Evolutionary conservation across 2,113 vertebrate species (phyloP), one percentile per base, ranked within the genome.

Genomic region (Porphyrio hochstetteri): DNA sequence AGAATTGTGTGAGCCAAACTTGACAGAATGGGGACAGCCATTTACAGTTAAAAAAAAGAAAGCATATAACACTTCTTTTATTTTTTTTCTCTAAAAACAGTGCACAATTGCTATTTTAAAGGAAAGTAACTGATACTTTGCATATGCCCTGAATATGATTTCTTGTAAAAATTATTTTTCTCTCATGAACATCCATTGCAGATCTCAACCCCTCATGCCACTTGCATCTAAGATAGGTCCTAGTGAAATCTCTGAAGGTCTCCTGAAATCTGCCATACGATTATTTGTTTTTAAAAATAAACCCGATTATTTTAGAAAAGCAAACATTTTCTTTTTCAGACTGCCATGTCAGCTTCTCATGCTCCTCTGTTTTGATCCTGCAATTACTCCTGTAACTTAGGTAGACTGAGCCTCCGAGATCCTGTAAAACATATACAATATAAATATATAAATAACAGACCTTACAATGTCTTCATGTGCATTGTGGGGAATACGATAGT

Each of bases 21-120:
- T 95, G 88, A 94, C 93, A 94, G 92, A 92, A 95, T 70, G 57
- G 29, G 90, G 90, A 70, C 88, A 80, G 1, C 11, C 13, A 67
- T 67, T 76, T 70, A 42, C 14, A 63, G 3, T 13, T 16, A 13
- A 24, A 75, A 46, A 82, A 46, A 76, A 40, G 9, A 67, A 28
- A 21, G 10, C 29, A 60, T 52, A 21, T 5, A 59, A 2, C 31
- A 35, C 17, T 27, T 56, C 6, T 56, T 65, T 20, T 10, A 11
- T 5, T 15, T 29, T 24, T 0, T 2, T 1, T 1, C 6, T 53
- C 52, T 40, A 59, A 89, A 88, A 91, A 27, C 19, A 20, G 35
- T 31, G 8, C n/a, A 55, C 6, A 2, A 24, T n/a, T 82, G 25
- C 24, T 89, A 71, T 94, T 91, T 95, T 86, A 87, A 82, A 77